Evolutionary conservation across 2,888 invertebrate species (phyloP).

Genomic region (Malacosoma neustria): DNA sequence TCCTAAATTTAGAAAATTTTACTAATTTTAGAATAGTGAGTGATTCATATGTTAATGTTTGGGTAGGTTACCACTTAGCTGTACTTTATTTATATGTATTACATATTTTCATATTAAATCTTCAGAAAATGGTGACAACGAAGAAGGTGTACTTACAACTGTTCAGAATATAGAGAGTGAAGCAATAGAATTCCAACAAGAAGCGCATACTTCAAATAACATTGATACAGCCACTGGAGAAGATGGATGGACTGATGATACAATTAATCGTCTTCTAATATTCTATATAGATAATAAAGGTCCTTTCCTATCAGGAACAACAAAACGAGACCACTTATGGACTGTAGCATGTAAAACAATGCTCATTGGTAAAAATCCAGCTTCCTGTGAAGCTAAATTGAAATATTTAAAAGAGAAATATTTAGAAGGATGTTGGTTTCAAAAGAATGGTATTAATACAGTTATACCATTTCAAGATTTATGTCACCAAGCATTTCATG

Average conservation of each 20-base stretch:
- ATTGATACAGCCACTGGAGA: not conserved
- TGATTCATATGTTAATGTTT: no score
- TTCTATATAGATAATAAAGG: slow-evolving; percentile 60
- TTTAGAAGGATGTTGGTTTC: slow-evolving; percentile 19
- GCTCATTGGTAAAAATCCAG: slow-evolving; percentile 38
- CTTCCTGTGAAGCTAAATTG: slow-evolving; percentile 41
- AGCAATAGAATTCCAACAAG: slow-evolving; percentile 23
- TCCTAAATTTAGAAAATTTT: no score
- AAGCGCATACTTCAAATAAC: not conserved
- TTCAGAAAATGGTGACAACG: slow-evolving; percentile 38
- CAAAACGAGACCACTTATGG: slow-evolving; percentile 51
- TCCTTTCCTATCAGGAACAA: slow-evolving; percentile 37
- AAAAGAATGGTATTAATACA: not conserved
- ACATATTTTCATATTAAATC: no score
- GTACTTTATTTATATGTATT: no score
- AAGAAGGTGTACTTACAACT: slow-evolving; percentile 35
- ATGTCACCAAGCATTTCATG: slow-evolving; percentile 51
- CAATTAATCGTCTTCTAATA: slow-evolving; percentile 41
- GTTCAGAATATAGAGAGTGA: slow-evolving; percentile 30
- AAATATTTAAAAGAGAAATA: slow-evolving; percentile 38
- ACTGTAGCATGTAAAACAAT: slow-evolving; percentile 57
- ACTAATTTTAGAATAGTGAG: no score
- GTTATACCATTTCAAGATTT: slow-evolving; percentile 32
- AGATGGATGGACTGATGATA: slow-evolving; percentile 43
- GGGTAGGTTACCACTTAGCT: no score